These are phyloP conservation scores for Strix uralensis DNA, from an alignment of 2,113 vertebrate species.

Conservation along the genomic window DNA sequence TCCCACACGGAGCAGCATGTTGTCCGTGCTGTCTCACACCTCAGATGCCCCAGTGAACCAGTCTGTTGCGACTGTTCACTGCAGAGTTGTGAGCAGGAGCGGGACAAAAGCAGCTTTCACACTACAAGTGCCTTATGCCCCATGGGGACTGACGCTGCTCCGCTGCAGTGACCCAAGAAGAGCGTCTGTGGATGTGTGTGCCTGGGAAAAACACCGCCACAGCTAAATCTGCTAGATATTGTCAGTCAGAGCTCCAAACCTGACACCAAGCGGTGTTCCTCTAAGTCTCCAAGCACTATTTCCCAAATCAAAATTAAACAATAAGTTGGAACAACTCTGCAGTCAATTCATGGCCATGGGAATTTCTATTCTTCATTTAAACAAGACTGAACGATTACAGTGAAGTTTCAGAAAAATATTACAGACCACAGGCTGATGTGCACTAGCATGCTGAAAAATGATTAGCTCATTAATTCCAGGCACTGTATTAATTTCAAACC, in stretches of 20 bases:
- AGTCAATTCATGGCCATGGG: neutral
- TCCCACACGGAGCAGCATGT: neutral
- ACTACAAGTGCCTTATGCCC: too few relatives aligned
- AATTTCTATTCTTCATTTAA: neutral
- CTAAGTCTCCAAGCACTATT: neutral
- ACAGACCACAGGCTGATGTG: neutral
- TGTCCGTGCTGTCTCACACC: neutral
- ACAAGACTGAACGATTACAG: neutral
- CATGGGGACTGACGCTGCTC: neutral
- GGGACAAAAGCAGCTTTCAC: neutral
- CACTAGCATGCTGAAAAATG: neutral
- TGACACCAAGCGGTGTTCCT: neutral
- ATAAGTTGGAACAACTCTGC: neutral
- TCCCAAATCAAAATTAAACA: neutral
- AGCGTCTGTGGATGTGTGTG: neutral
- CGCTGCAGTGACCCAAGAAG: neutral
- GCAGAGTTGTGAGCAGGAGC: neutral
- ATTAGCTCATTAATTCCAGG: conserved; percentile 16
- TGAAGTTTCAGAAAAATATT: neutral
- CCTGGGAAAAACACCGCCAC: neutral
- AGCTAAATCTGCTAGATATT: neutral
- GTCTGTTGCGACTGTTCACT: neutral
- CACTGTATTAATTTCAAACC: neutral
- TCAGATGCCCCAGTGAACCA: neutral
- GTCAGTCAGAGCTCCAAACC: neutral